Base-by-base conservation (phyloP, 2,113 vertebrate species). In the Triplophysa siluroides region DNA sequence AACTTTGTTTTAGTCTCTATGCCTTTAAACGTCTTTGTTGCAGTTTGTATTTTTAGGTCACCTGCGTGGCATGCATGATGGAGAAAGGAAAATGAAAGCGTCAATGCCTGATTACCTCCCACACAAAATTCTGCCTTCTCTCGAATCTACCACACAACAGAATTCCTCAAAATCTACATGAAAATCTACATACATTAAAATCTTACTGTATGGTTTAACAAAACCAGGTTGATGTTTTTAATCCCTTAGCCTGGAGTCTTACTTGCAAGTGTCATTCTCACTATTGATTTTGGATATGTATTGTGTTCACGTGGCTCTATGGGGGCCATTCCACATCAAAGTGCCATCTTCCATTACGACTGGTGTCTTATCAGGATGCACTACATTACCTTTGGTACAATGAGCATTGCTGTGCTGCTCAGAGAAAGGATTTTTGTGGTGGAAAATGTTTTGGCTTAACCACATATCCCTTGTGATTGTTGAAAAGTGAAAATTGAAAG, bases 331-430 rank as follows among this genome's bases (percentile, higher is more conserved):
- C 61, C 26, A 70, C 52, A 84, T 84, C 78, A 82, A 86, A 83
- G 75, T 65, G 66, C 78, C 85, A 68, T 47, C 38, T 85, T 83
- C 88, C 89, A 89, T 90, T 81, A 87, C 81, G 84, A 65, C 86
- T 90, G 90, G 78, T 83, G 82, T 89, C 77, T 83, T 88, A 84
- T 78, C 43, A 86, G 88, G 87, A 91, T 88, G 87, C 84, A 83
- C 90, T 89, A 91, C 87, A 88, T 91, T 90, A 90, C 56, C 14
- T 85, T 81, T 62, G 79, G 83, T 84, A 75, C 81, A 88, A 78
- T 85, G 33, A 88, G 86, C 86, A 83, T 83, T 71, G 70, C 58
- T 83, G 80, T 58, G 76, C 19, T 78, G 58, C 2, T 70, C 71
- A 63, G 73, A 38, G 62, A 76, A 69, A 65, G 26, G 64, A 79